Percentiles rank a stretch among this genome's conserved stretches.
These are phyloP conservation scores for Protodeltote pygarga DNA, from an alignment of 2,888 invertebrate species.

Conservation along the genomic window DNA sequence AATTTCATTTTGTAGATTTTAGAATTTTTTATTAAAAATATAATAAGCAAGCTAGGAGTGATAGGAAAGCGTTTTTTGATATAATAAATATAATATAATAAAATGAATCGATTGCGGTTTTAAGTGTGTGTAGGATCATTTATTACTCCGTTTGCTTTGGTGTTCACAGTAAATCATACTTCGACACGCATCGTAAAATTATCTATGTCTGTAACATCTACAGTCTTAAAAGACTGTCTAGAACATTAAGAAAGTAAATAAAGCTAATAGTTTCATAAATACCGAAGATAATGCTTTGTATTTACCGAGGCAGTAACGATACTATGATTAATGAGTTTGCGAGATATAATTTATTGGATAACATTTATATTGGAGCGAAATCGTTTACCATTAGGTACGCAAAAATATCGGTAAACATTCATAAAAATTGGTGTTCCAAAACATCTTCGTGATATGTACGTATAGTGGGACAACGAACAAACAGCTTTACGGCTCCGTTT, in stretches of 20 bases:
- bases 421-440: conserved; percentile 6
- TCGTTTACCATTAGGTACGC: conserved; percentile 5
- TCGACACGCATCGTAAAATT: no score
- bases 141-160: no score
- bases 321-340: conserved; percentile 18
- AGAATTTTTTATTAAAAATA: no score
- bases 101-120: no score
- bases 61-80: no score
- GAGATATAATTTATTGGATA: conserved; percentile 15
- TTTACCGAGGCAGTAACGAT: conserved; percentile 11
- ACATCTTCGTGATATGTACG: conserved; percentile 6
- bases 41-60: no score
- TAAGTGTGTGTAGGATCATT: no score
- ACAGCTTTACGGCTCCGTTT: conserved; percentile 30
- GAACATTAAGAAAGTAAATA: conserved; percentile 38
- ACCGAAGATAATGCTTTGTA: conserved; percentile 20
- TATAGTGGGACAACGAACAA: conserved; percentile 20
- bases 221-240: no score
- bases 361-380: conserved; percentile 26
- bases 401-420: conserved; percentile 6
- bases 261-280: conserved; percentile 16
- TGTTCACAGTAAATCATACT: no score
- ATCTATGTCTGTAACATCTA: no score
- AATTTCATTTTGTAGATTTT: no score
- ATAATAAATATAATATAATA: no score